Evolutionary conservation across 2,888 invertebrate species (phyloP), one percentile per base, ranked within the genome.

Genomic region (Eupeodes luniger): DNA sequence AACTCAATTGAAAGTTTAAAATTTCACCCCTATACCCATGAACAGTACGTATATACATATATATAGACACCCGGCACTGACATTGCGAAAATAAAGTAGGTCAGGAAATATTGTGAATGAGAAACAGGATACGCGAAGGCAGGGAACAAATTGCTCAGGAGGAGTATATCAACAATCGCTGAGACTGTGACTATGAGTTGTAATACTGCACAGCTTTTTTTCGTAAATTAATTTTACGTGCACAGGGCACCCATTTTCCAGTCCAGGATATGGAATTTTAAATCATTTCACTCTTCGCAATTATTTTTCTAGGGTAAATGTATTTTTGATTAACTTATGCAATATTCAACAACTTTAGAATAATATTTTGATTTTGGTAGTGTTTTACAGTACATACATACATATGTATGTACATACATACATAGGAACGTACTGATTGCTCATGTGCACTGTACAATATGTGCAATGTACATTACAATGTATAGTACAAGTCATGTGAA

Each of bases 211-310:
- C 40, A 19, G 66, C 5, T 12, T 14, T 12, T 47, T 19, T 66
- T 66, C 14, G 27, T 11, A n/a, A 72, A 61, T 74, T 74, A 44
- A 55, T 66, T 76, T 64, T 40, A 70, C 40, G 59, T 76, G 19
- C 76, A 70, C 80, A 67, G 16, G 16, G n/a, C 55, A 55, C 11
- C 44, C 19, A 47, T 6, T 47, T 44, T 19, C 12, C 12, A 19
- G 61, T 27, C 27, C 76, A 44, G 64, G 76, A 85, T 61, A 64
- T 55, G 81, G 53, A 67, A 53, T 81, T 85, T 76, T 72, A 72
- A 81, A 66, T 77, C 57, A 66, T 66, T 19, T 16, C 27, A 80
- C 49, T 64, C 34, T 27, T 67, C 44, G 40, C 44, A 51, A 49
- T 72, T 51, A 53, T 47, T 36, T 69, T 61, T 47, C 16, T 51